Evolutionary conservation across 2,113 vertebrate species (phyloP).

Genomic region (Pseudorasbora parva): DNA sequence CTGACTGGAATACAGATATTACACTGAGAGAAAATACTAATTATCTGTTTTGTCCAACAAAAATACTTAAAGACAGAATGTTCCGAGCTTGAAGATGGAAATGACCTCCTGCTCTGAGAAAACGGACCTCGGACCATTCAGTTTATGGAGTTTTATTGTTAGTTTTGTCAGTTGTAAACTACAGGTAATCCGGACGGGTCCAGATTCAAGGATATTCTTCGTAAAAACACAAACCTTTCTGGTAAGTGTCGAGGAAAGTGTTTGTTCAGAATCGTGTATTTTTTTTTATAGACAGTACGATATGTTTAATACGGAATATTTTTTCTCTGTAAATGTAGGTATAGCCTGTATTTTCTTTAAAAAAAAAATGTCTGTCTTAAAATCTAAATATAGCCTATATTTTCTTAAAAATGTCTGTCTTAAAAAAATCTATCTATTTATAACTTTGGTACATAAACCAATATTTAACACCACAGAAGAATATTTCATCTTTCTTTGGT

Average conservation of each 20-base stretch:
- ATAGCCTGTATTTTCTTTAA: no score
- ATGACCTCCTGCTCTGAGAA: conserved; percentile 57
- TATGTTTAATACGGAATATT: not conserved
- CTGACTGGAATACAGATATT: not conserved
- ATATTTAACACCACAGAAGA: not conserved
- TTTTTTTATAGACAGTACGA: not conserved
- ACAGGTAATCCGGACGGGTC: conserved; percentile 58
- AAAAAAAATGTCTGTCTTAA: no score
- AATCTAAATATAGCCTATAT: no score
- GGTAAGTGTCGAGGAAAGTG: conserved; percentile 22
- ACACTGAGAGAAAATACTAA: not conserved
- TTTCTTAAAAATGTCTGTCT: no score
- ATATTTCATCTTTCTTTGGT: not conserved
- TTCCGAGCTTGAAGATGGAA: conserved; percentile 73
- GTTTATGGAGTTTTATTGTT: conserved; percentile 52
- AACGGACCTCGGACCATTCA: conserved; percentile 51
- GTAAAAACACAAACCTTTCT: not conserved
- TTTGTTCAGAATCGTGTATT: not conserved
- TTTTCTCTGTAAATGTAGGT: not conserved
- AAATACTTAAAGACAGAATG: conserved; percentile 66
- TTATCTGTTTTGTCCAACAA: conserved; percentile 7
- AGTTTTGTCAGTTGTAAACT: conserved; percentile 48
- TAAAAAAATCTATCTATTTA: not conserved
- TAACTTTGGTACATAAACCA: not conserved
- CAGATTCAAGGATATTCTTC: not conserved